Base-by-base conservation (phyloP, 2,113 vertebrate species). In the Xenus cinereus region DNA sequence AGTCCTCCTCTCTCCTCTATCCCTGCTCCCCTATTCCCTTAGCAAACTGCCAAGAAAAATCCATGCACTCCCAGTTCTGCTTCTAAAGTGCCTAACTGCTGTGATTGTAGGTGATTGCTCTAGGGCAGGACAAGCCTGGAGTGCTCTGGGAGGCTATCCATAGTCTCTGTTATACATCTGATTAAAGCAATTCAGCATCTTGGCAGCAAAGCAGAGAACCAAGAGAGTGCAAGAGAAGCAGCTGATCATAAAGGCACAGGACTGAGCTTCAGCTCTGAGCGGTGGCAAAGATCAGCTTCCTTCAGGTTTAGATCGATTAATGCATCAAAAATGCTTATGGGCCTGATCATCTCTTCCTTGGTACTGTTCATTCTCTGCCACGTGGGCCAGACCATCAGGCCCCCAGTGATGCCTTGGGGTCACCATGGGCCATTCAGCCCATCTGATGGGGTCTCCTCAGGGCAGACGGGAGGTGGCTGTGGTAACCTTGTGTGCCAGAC, bases 341-440 rank as follows among this genome's bases (percentile, higher is more conserved):
- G 7, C 32, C 14, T 26, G 33, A 66, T 50, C 37, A 27, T 26
- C 41, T 63, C 54, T 43, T 77, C 12, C 53, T 64, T 63, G 17
- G 7, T 35, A 33, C 23, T 62, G 6, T 9, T 85, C 22, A 15
- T 80, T 84, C n/a, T 72, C 46, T 80, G 67, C 19, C 17, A 33
- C 0, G 0, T 8, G 8, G 37, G 13, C 30, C 56, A 71, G 50
- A 20, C 4, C 0, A 0, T 20, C 75, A 66, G n/a, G 32, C 15
- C 33, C 8, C 13, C 43, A 62, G 27, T 21, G 56, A n/a, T 1
- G 3, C n/a, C 27, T 15, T 27, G 32, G 23, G 16, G 19, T 69
- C 60, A 39, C 30, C 20, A 12, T 5, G 30, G 27, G 12, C 37
- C 43, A 15, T 37, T 32, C 48, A 77, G 19, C 13, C 32, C n/a